These are phyloP conservation scores for Calycopis cecrops DNA, from an alignment of 1,140 invertebrate species.

Conservation along the genomic window DNA sequence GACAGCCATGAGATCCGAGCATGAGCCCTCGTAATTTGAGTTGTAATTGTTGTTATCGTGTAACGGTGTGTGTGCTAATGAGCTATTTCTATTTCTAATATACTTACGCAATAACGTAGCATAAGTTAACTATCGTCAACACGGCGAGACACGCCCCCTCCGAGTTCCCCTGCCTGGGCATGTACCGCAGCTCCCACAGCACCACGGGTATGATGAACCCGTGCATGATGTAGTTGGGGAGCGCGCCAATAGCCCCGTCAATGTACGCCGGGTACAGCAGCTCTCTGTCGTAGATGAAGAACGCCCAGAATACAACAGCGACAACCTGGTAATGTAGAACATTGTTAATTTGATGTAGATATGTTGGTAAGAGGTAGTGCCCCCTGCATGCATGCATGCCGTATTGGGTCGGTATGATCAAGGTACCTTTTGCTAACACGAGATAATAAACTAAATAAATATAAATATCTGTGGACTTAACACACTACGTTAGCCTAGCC, in stretches of 20 bases:
- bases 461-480: no score
- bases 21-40: no score
- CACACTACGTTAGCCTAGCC: no score
- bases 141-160: constrained; percentile 21
- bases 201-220: constrained; percentile 31
- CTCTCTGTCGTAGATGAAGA: constrained; percentile 43
- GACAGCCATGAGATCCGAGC: no score
- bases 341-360: not conserved
- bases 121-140: constrained; percentile 16
- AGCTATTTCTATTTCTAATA: no score
- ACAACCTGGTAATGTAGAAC: constrained; percentile 40
- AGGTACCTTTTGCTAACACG: no score
- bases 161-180: constrained; percentile 24
- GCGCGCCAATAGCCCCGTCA: constrained; percentile 36
- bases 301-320: constrained; percentile 44
- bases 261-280: constrained; percentile 45
- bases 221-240: constrained; percentile 51
- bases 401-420: no score
- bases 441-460: no score
- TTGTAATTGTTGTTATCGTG: no score
- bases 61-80: no score
- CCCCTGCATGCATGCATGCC: not conserved
- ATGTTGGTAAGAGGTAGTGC: no score
- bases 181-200: constrained; percentile 37
- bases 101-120: constrained; percentile 9